Evolutionary conservation across 2,888 invertebrate genomes (phyloP).

Genomic region (Campopleginae sp.): DNA sequence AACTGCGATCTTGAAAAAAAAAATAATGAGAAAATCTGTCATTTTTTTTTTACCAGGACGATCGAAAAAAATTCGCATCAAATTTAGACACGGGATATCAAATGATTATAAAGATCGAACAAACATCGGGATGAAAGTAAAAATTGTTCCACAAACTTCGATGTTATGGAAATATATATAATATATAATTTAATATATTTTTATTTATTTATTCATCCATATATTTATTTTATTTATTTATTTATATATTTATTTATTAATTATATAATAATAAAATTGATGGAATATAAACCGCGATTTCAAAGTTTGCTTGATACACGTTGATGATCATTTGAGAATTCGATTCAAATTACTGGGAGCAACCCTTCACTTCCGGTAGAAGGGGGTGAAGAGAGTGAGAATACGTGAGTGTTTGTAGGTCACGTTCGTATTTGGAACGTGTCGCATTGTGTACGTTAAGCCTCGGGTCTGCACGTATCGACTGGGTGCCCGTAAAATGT

Average conservation of each 20-base stretch:
- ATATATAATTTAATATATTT: not conserved
- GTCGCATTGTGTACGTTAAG: conserved; percentile 28
- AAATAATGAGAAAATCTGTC: not conserved
- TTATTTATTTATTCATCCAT: too few relatives aligned
- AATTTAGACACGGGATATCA: not conserved
- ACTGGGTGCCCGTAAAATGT: conserved; percentile 35
- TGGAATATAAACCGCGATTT: not conserved
- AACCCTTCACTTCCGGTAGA: conserved; percentile 40
- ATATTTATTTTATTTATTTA: too few relatives aligned
- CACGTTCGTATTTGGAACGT: conserved; percentile 46
- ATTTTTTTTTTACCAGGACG: not conserved
- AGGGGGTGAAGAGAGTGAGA: conserved; percentile 7
- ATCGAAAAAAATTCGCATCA: not conserved
- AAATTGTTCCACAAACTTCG: not conserved
- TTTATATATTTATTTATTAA: too few relatives aligned
- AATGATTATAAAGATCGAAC: not conserved
- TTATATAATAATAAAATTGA: too few relatives aligned
- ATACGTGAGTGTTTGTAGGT: conserved; percentile 60
- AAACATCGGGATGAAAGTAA: not conserved
- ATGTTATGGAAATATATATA: not conserved
- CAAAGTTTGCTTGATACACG: not conserved
- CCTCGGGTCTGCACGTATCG: conserved; percentile 54
- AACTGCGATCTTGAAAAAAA: not conserved
- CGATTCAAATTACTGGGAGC: conserved; percentile 11
- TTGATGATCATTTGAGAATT: not conserved